Evolutionary conservation across 2,113 vertebrate genomes (phyloP).

Genomic region (Melanerpes aurifrons): DNA sequence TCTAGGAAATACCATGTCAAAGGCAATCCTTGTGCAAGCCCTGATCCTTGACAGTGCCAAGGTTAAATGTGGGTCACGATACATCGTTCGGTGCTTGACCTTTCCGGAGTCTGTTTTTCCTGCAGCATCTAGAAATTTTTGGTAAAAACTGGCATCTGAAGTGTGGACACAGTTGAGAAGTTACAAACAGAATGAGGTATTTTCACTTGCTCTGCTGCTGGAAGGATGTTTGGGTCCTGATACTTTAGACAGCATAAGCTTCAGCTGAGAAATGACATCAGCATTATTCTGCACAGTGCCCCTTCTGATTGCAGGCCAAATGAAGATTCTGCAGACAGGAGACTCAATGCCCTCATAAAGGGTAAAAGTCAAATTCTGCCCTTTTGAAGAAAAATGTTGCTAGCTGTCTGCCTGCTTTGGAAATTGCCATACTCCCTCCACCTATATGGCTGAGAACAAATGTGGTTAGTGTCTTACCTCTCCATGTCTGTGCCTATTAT

Average conservation of each 20-base stretch:
- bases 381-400: conserved; percentile 49
- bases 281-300: neutral
- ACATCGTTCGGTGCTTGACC: neutral
- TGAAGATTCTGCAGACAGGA: conserved; percentile 9
- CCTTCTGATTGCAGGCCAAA: conserved; percentile 15
- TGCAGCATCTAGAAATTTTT: neutral
- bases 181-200: neutral
- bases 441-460: neutral
- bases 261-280: conserved; percentile 27
- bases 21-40: conserved; percentile 11
- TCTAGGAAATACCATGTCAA: conserved; percentile 41
- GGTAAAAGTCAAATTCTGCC: conserved; percentile 62
- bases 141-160: conserved; percentile 27
- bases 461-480: neutral
- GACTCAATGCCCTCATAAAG: conserved; percentile 26
- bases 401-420: conserved; percentile 17
- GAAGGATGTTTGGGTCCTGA: neutral
- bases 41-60: conserved; percentile 9
- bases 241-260: conserved; percentile 27
- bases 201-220: neutral
- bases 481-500: neutral
- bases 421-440: neutral
- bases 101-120: neutral
- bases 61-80: conserved; percentile 29
- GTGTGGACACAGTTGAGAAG: neutral